A percentile compares a stretch with the other conserved stretches of the same genome.
Conservation (phyloP, 2,797 vertebrate species). For the Scolopax bukidnonensis region DNA sequence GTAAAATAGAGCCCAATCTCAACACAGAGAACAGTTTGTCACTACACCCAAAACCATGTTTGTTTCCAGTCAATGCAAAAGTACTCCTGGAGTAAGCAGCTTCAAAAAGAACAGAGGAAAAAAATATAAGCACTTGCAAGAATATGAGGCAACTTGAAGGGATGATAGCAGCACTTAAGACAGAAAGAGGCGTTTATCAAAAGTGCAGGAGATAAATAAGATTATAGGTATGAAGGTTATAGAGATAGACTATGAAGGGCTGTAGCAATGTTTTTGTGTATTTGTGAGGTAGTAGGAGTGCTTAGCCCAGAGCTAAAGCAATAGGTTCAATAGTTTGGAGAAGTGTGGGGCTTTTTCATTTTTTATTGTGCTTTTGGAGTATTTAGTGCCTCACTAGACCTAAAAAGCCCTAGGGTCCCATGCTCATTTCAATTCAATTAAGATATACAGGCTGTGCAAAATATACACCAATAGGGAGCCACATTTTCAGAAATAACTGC, state of each 20-base stretch:
- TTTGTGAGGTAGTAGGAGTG: background rate
- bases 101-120: background rate
- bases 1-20: background rate
- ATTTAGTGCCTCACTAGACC: constrained; percentile 70
- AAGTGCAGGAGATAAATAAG: background rate
- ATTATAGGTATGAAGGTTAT: background rate
- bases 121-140: background rate
- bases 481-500: constrained; percentile 72
- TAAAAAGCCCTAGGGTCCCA: constrained; percentile 60
- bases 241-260: background rate
- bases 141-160: background rate
- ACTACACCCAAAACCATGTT: background rate
- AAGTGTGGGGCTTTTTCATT: background rate
- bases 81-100: background rate
- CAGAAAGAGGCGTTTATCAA: background rate
- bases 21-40: background rate
- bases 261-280: background rate
- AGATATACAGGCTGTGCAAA: constrained; percentile 67
- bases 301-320: background rate
- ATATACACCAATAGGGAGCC: constrained; percentile 65
- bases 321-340: constrained; percentile 4
- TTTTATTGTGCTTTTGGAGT: constrained; percentile 61
- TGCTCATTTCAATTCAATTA: constrained; percentile 73
- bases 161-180: background rate
- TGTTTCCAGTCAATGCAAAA: background rate